Conservation (phyloP, 2,888 invertebrate species). For the Lithophane semibrunnea region DNA sequence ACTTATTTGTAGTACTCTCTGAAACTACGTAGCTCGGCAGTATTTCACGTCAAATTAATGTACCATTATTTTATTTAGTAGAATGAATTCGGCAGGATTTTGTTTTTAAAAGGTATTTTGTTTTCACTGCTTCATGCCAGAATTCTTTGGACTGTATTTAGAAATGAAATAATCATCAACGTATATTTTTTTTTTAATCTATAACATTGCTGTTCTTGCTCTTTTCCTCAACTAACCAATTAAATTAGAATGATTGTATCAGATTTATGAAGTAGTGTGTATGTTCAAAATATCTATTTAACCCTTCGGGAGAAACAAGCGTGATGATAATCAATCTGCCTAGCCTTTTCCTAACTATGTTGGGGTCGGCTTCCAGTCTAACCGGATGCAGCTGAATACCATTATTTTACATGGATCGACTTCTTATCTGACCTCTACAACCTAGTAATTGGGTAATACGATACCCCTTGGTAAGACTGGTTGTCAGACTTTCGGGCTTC, state of each 20-base stretch:
- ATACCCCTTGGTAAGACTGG: no score
- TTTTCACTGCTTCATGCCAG: constrained; percentile 14
- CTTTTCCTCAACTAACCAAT: background rate
- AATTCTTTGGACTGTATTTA: constrained; percentile 8
- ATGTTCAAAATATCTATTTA: background rate
- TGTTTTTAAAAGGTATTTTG: constrained; percentile 19
- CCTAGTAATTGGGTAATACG: no score
- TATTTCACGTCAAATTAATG: constrained; percentile 64
- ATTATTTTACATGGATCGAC: no score
- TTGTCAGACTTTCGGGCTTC: no score
- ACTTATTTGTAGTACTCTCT: constrained; percentile 20
- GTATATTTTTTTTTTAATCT: background rate
- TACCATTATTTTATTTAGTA: constrained; percentile 60
- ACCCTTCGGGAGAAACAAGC: background rate
- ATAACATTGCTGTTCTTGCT: background rate
- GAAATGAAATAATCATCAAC: background rate
- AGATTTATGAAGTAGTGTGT: background rate
- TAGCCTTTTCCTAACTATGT: no score
- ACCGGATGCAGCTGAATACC: no score
- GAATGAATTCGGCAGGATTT: constrained; percentile 26
- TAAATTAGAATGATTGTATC: background rate
- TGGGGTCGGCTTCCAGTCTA: no score
- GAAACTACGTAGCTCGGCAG: constrained; percentile 30
- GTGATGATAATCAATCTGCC: no score
- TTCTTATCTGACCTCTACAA: no score